phyloP scores from a whole-genome alignment of 2,113 vertebrate species.

The Spilogale gracilis region DNA sequence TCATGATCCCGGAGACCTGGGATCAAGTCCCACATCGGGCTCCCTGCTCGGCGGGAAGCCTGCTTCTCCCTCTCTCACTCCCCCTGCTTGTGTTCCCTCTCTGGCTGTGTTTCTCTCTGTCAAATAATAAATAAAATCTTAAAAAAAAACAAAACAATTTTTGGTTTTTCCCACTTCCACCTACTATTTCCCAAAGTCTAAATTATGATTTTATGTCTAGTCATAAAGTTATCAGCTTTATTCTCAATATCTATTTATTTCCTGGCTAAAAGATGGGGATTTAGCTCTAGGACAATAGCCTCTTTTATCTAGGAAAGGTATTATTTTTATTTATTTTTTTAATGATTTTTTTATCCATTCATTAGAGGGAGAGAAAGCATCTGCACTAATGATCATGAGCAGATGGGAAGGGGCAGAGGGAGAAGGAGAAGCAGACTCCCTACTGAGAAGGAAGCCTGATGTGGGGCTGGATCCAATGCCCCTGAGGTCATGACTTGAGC shows the following conservation, averaged over 20 bases:
- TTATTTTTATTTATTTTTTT: not conserved
- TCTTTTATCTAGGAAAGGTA: not conserved
- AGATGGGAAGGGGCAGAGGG: not conserved
- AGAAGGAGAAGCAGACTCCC: not conserved
- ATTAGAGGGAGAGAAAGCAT: not conserved
- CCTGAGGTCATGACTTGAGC: not conserved
- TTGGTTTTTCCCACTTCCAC: no score
- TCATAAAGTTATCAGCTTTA: not conserved
- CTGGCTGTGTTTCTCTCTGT: no score
- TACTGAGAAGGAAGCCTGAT: not conserved
- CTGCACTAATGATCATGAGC: not conserved
- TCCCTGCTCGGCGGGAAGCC: no score
- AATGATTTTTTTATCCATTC: not conserved
- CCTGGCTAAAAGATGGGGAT: not conserved
- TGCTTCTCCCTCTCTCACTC: no score
- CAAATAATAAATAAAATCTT: no score
- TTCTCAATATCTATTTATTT: not conserved
- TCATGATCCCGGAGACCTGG: no score
- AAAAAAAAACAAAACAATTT: not conserved
- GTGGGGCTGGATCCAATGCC: no score
- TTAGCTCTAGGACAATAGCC: not conserved
- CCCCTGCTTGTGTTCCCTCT: no score
- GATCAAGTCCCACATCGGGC: no score
- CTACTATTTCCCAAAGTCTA: not conserved
- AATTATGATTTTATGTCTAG: not conserved